These are phyloP conservation scores for Blera fallax DNA, from an alignment of 2,888 invertebrate species.

Conservation along the genomic window DNA sequence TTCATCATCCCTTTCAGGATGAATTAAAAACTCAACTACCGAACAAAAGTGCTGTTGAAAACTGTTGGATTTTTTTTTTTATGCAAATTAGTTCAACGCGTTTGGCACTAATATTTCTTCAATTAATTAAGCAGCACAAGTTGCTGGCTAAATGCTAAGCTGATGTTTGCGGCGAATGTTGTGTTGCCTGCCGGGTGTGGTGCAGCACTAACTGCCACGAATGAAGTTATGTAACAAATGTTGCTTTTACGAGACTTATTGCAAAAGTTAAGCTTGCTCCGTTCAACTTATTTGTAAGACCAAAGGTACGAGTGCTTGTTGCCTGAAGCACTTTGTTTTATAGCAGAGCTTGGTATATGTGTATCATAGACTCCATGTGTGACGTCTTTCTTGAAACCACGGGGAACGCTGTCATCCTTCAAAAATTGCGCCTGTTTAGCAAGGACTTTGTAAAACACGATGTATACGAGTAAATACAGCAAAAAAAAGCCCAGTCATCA, in stretches of 20 bases:
- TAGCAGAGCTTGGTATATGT: too few species aligned
- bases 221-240: not conserved
- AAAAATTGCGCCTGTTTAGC: too few species aligned
- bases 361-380: too few species aligned
- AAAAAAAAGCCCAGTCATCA: conserved; percentile 13
- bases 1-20: not conserved
- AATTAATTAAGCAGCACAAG: conserved; percentile 57
- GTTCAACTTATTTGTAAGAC: too few species aligned
- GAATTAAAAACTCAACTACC: conserved; percentile 36
- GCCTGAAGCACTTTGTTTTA: too few species aligned
- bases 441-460: not conserved
- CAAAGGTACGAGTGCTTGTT: too few species aligned
- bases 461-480: conserved; percentile 16
- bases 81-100: conserved; percentile 37
- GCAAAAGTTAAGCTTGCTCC: not conserved
- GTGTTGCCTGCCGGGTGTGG: too few species aligned
- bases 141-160: conserved; percentile 28
- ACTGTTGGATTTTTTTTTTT: conserved; percentile 13
- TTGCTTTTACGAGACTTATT: conserved; percentile 11
- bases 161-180: not conserved
- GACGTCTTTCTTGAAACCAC: too few species aligned
- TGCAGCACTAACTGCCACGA: not conserved
- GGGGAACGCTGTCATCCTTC: too few species aligned
- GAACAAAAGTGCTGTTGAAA: not conserved
- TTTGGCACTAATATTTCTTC: conserved; percentile 46